Evolutionary conservation across 2,888 invertebrate genomes (phyloP), one percentile per base, ranked within the genome.

Genomic region (Tridacna crocea): DNA sequence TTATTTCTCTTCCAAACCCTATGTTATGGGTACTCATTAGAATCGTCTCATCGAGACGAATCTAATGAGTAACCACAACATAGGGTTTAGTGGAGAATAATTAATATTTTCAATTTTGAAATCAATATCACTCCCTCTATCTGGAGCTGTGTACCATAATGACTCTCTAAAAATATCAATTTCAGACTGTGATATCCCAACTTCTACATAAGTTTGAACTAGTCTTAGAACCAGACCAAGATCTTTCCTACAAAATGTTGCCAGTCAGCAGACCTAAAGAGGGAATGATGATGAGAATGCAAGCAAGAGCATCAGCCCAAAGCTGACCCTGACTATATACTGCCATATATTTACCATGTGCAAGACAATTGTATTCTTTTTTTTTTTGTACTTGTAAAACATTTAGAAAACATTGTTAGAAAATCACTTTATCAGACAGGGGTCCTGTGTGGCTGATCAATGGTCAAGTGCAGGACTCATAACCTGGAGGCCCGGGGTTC

Each of bases 221-320:
- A 68, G 78, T 74, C 36, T 72, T 90, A 55, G 58, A 82, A 22
- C 87, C 85, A 19, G 85, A 82, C 22, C 91, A 92, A 48, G 87
- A 90, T 80, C 81, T 90, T 1, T 84, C 75, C 1, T 87, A 89
- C 72, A 92, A 91, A 85, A 90, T 88, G 89, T 80, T 92, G 72
- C 92, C 92, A 15, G 92, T 92, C 4, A 88, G 88, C 8, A 72
- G 90, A 72, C 92, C 92, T 11, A 88, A 84, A 63, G 77, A 82
- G 17, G 75, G 86, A 47, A 84, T 91, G 12, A 51, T 88, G 48
- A 85, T 88, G 22, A 72, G 84, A 47, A 83, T 88, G 8, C 55
- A 77, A n/a, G 65, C 75, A n/a, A 63, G 78, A 26, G 22, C 11
- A 26, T 8, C 61, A 47, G 3, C 65, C 6, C 22, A 61, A 19